Conservation (phyloP, 1,140 invertebrate genomes). For the Augochlora pura region DNA sequence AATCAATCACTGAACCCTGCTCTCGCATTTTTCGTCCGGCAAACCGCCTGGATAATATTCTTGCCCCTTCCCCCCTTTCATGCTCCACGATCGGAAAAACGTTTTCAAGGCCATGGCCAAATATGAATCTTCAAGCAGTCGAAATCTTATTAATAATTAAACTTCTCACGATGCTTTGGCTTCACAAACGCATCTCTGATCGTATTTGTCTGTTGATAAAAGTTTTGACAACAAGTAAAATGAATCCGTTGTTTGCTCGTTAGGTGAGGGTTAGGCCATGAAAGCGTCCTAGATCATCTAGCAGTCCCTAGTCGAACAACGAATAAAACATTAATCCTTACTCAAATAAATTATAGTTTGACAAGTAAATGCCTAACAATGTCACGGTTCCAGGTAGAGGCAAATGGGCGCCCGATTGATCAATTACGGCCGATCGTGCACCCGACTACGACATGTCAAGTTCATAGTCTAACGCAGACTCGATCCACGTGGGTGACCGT, state of each 20-base stretch:
- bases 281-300: no score
- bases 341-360: no score
- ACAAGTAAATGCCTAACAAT: no score
- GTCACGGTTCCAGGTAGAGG: background rate
- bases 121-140: constrained; percentile 19
- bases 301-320: no score
- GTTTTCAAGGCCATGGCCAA: background rate
- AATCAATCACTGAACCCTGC: background rate
- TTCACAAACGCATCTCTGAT: background rate
- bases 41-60: background rate
- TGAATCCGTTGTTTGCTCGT: no score
- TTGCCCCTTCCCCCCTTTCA: no score
- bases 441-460: constrained; percentile 38
- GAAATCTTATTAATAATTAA: constrained; percentile 21
- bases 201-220: no score
- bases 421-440: background rate
- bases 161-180: background rate
- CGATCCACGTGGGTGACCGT: constrained; percentile 55
- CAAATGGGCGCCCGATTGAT: constrained; percentile 9
- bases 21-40: no score
- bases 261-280: no score
- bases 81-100: background rate
- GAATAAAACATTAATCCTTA: no score
- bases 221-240: no score
- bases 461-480: constrained; percentile 35